Percentiles rank a stretch among this genome's conserved stretches.
phyloP scores from a whole-genome alignment of 2,113 vertebrate species.

The Oncorhynchus clarkii region DNA sequence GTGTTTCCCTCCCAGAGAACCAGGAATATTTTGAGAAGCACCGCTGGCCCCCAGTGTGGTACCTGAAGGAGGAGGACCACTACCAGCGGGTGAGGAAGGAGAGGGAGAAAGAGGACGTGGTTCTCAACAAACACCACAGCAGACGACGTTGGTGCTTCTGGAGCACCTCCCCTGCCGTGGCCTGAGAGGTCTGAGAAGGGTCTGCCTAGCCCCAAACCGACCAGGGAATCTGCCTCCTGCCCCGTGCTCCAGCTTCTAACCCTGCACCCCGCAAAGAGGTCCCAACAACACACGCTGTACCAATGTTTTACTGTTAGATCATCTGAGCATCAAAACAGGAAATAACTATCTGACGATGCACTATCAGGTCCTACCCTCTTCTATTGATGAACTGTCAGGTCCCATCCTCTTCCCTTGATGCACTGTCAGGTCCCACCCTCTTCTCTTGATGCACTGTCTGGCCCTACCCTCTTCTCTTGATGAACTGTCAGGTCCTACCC shows the following conservation, averaged over 20 bases:
- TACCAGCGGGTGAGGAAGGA: slow-evolving; percentile 88
- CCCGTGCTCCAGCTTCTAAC: not conserved
- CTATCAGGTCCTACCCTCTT: too few species aligned
- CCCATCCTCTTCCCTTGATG: too few species aligned
- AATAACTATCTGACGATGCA: too few species aligned
- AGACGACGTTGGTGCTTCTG: slow-evolving; percentile 89
- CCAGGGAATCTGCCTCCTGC: not conserved
- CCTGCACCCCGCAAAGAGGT: not conserved
- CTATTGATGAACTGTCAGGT: too few species aligned
- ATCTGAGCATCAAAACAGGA: too few species aligned
- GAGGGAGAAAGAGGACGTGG: slow-evolving; percentile 83
- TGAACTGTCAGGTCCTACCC: too few species aligned
- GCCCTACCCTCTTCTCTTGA: too few species aligned
- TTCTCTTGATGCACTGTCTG: too few species aligned
- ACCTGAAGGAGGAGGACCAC: slow-evolving; percentile 91
- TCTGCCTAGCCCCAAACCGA: not conserved
- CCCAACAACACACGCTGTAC: not conserved
- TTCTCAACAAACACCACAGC: slow-evolving; percentile 83
- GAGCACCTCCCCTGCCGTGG: slow-evolving; percentile 60
- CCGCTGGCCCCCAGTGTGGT: slow-evolving; percentile 90
- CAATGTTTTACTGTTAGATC: not conserved
- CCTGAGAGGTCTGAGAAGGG: not conserved
- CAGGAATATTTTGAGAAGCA: slow-evolving; percentile 89
- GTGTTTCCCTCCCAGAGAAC: slow-evolving; percentile 74
- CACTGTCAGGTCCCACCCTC: too few species aligned